Base-by-base conservation (phyloP, 2,888 invertebrate genomes). In the Chesias legatella region DNA sequence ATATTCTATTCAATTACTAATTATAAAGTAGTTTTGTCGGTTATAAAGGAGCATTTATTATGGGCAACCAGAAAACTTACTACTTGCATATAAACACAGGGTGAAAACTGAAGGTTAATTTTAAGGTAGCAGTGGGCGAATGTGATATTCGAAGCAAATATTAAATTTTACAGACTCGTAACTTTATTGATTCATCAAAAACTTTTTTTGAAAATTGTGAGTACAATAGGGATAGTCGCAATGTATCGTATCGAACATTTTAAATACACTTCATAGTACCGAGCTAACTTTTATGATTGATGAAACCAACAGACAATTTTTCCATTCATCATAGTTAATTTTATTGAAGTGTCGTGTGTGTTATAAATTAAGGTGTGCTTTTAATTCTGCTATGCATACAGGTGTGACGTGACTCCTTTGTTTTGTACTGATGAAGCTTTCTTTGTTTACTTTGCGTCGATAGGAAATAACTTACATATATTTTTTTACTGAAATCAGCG, bases 291-390 rank as follows among this genome's bases (percentile, higher is more conserved):
- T 57, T 44, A 73, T 86, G 85, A 88, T 86, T 79, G 80, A 88
- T 86, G 84, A 71, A 60, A 50, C 42, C 35, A 39, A 57, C 57
- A 61, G 74, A 75, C 77, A 69, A 75, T 76, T 79, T 82, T 82
- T 81, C 74, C 81, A 86, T 88, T 82, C 67, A 84, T 88, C 86
- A 86, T 78, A 60, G 82, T 84, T 85, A 84, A 82, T 84, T 80
- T 82, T 79, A 83, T 82, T 79, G 81, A 70, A 78, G 79, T 77
- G 75, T 80, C 81, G 63, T 68, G 50, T 73, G 60, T 73, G 74
- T n/a, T n/a, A 73, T 72, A 69, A 73, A 70, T 73, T 70, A 70
- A 64, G 73, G 65, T 63, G 65, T 34, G 63, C 50, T 68, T 53
- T 59, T 61, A 46, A 45, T 33, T 51, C 50, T 53, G 43, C 47